A percentile compares a stretch with the other conserved stretches of the same genome.
Evolutionary conservation across 2,113 vertebrate genomes (phyloP).

Genomic region (Sceloporus tristichus): DNA sequence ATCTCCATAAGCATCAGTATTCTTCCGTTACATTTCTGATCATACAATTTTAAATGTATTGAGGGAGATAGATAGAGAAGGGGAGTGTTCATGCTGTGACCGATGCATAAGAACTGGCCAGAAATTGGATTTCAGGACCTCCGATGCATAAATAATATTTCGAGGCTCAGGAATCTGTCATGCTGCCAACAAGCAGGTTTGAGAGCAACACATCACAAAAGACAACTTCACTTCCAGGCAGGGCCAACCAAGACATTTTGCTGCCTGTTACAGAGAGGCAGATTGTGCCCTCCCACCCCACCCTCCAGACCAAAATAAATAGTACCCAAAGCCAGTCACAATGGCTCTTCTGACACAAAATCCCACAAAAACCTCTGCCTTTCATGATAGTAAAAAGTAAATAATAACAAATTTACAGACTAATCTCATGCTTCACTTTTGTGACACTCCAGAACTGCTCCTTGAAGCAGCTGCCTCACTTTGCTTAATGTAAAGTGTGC

Average conservation of each 20-base stretch:
- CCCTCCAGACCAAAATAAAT: no score
- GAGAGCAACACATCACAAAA: not conserved
- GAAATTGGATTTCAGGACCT: not conserved
- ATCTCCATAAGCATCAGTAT: slow-evolving; percentile 47
- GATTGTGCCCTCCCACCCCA: no score
- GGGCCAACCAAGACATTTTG: no score
- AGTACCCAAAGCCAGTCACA: no score
- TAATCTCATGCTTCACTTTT: not conserved
- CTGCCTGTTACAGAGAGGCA: no score
- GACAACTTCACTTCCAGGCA: not conserved
- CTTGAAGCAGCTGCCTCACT: not conserved
- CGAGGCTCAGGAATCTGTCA: not conserved
- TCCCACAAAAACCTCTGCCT: no score
- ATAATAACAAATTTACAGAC: not conserved
- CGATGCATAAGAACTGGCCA: not conserved
- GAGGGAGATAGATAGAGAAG: slow-evolving; percentile 27
- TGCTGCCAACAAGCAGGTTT: not conserved
- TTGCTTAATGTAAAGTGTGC: not conserved
- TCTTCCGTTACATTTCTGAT: slow-evolving; percentile 45
- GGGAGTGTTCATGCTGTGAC: not conserved
- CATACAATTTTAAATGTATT: not conserved
- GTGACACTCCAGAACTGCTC: not conserved
- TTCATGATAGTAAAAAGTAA: not conserved
- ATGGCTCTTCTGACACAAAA: no score
- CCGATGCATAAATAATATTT: not conserved